phyloP scores from a whole-genome alignment of 30 jellyfish, hydroid and myxozoan genomes.

The Chironex yamaguchii region DNA sequence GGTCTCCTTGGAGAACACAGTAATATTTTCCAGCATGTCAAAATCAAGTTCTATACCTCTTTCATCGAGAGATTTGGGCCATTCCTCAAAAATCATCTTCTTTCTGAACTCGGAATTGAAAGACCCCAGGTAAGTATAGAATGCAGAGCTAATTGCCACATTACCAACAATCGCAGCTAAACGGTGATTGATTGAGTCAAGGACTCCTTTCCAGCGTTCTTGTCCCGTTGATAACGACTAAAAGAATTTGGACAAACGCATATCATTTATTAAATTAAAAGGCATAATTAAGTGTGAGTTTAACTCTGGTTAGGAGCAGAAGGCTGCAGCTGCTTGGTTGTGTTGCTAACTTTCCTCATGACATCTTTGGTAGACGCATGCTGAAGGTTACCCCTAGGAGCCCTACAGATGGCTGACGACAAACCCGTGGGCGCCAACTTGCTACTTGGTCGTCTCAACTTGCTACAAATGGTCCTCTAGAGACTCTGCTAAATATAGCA shows the following conservation, averaged over 20 bases:
- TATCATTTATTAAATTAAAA: background rate
- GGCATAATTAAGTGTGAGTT: background rate
- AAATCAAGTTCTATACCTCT: slow-evolving; percentile 66
- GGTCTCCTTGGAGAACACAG: slow-evolving; percentile 33
- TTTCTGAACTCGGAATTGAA: slow-evolving; percentile 53
- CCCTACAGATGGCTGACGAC: too few species aligned
- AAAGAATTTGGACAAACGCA: background rate
- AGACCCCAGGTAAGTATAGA: slow-evolving; percentile 68
- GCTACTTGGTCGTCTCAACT: too few species aligned
- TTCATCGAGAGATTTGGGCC: slow-evolving; percentile 75
- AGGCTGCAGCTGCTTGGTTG: too few species aligned
- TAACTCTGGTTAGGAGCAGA: too few species aligned
- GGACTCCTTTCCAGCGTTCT: slow-evolving; percentile 62
- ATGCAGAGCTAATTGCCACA: slow-evolving; percentile 70
- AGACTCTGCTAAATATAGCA: too few species aligned
- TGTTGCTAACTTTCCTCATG: too few species aligned
- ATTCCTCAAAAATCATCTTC: slow-evolving; percentile 11
- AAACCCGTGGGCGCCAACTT: too few species aligned
- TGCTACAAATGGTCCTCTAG: too few species aligned
- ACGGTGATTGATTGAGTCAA: slow-evolving; percentile 50
- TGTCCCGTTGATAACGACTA: slow-evolving; percentile 62
- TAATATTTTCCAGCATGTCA: slow-evolving; percentile 34
- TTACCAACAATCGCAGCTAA: slow-evolving; percentile 56
- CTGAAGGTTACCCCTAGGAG: too few species aligned
- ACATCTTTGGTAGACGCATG: background rate